Evolutionary conservation across 2,113 vertebrate genomes (phyloP), one percentile per base, ranked within the genome.

Genomic region (Ibidorhyncha struthersii): DNA sequence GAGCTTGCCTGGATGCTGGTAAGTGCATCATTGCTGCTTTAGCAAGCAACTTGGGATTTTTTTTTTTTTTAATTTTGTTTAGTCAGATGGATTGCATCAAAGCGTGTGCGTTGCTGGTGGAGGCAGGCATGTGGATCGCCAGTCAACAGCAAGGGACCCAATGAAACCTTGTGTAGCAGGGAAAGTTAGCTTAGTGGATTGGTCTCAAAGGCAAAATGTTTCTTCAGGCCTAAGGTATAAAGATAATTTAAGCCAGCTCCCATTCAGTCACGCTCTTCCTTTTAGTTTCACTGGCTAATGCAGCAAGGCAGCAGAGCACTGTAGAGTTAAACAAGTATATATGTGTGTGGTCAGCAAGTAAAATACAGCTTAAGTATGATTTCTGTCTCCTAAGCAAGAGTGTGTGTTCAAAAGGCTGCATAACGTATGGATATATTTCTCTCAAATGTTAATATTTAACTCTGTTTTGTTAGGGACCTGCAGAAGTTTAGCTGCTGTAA

Each of bases 21-120:
- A 97, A 98, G 98, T 98, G 97, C 84, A 89, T 93, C 91, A 26
- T 76, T 93, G 62, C 86, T 93, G 90, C 86, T 95, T 58, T 55
- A 70, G 89, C 22, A 36, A 86, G 88, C 34, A 77, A 36, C 16
- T 87, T 87, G 59, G 67, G 50, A 9, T 43, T 22, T 10, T 43
- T 22, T 12, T 38, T 63, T 65, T 63, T 65, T 21, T 65, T 41
- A n/a, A 27, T 92, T 94, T 91, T 94, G 61, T 97, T 95, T 85
- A 74, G 34, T 56, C 80, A 82, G 94, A 95, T 79, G 77, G 45
- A 36, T 86, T 85, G 82, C 62, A 89, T 87, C 47, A 16, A 72
- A 78, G 65, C 6, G 40, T 91, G 78, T 62, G 91, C 2, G 3
- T 89, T 7, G 61, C 85, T 91, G 69, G 79, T 92, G 13, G 12